Evolutionary conservation across 2,888 invertebrate species (phyloP), one percentile per base, ranked within the genome.

Genomic region (Tuta absoluta): DNA sequence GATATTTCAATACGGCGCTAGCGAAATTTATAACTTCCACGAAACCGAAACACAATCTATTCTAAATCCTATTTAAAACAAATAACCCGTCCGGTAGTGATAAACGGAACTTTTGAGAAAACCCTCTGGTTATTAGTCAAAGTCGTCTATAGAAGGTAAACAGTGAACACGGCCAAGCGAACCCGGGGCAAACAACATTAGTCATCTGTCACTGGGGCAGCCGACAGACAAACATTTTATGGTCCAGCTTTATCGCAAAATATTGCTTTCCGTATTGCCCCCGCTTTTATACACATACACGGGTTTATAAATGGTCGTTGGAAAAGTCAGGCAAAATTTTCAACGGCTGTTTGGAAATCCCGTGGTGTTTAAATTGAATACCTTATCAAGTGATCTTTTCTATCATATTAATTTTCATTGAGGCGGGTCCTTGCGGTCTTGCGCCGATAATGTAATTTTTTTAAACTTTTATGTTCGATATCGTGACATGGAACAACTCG

Each of bases 81-180:
- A 53, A 53, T 24, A 53, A 53, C 53, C 53, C 53, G 28, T 53
- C 23, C n/a, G 12, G 5, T 28, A 21, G 53, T 53, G 53, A 53
- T 53, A 53, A 53, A 53, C 53, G 53, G 53, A 53, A 53, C 53
- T 24, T 53, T 53, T 53, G 28, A 23, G 53, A 24, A 28, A 28
- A 33, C 33, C 33, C 58, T 38, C 21, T 77, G 78, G 77, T 78
- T 73, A 72, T 73, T 75, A 85, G 82, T 85, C 83, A 83, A 85
- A 84, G 84, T 81, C 79, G 76, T 75, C 75, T 79, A 82, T 81
- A 81, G 82, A 79, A 82, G 80, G 84, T 84, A 85, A 85, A 85
- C 84, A 85, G 79, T 78, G 74, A 72, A 70, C 33, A 33, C 68
- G 71, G 71, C 71, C 72, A 74, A 76, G 72, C 71, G 70, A 75